Evolutionary conservation across 2,797 vertebrate species (phyloP), one percentile per base, ranked within the genome.

Genomic region (Cheirogaleus major): DNA sequence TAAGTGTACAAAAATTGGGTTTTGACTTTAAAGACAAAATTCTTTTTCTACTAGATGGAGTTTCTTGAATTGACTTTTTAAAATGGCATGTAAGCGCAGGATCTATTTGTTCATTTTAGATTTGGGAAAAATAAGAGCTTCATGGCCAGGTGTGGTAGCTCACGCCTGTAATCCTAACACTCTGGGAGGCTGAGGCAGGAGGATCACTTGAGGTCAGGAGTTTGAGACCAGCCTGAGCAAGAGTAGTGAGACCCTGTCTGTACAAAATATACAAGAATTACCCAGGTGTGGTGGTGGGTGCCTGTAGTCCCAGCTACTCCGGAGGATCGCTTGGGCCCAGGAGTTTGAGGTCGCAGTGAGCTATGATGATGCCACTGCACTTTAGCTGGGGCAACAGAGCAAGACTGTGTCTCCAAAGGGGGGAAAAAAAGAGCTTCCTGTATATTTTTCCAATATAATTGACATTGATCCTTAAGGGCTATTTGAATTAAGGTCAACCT

Each of bases 21-120:
- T 96, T 95, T 94, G 45, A 83, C 35, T 69, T 93, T 76, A 91
- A 52, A 91, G 59, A 67, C 50, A 96, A 55, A 75, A 70, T 89
- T 92, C 0, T 55, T 78, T 95, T 95, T 93, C 88, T 57, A 84
- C 43, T 55, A 87, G 32, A 65, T 75, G 27, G 73, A 91, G 23
- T 81, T 95, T 96, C 57, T 75, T 94, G 79, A 94, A 61, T 57
- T 79, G 20, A 69, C 35, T 76, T 96, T 90, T 89, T 27, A 41
- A 93, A 57, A 63, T 73, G 38, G 38, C 57, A 32, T 52, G 18
- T 61, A 61, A 95, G 32, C 27, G 81, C 80, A 70, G 25, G 38
- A 59, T 78, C 22, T 92, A 55, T 63, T 57, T 93, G 27, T 89
- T 91, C 43, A 48, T 80, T 93, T 95, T 65, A 59, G 81, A 43